These are phyloP conservation scores for Acanthoscelides obtectus DNA, from an alignment of 2,888 invertebrate genomes.

Conservation along the genomic window DNA sequence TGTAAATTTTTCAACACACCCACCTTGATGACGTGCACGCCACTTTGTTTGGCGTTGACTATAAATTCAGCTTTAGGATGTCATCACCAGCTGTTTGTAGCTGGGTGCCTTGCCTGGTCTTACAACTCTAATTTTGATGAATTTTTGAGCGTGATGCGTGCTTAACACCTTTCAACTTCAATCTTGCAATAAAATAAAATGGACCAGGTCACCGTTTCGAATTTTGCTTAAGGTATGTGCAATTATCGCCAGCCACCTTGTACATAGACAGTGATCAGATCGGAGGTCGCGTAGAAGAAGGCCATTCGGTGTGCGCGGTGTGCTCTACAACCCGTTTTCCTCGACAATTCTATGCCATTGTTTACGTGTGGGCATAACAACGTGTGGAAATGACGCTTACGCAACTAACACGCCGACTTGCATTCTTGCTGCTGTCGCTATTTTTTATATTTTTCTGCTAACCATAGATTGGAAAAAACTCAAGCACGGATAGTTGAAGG, in stretches of 20 bases:
- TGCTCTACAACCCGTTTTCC: slow-evolving; percentile 45
- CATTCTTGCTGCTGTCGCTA: neutral
- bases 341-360: slow-evolving; percentile 43
- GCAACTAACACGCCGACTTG: slow-evolving; percentile 26
- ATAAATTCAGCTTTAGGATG: too few species aligned
- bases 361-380: slow-evolving; percentile 43
- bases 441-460: neutral
- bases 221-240: too few species aligned
- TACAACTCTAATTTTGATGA: too few species aligned
- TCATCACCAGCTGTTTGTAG: too few species aligned
- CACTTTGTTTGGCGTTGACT: too few species aligned
- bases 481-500: neutral
- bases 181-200: too few species aligned
- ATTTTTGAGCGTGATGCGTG: too few species aligned
- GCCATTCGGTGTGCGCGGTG: slow-evolving; percentile 41
- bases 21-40: too few species aligned
- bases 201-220: too few species aligned
- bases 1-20: too few species aligned
- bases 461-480: neutral
- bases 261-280: slow-evolving; percentile 35
- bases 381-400: slow-evolving; percentile 37
- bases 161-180: too few species aligned
- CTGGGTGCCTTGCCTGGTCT: too few species aligned
- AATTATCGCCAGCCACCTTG: neutral
- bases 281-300: slow-evolving; percentile 46